Percentiles rank a stretch among this genome's conserved stretches.
phyloP scores from a whole-genome alignment of 2,888 invertebrate species.

The Pseudoips prasinana region DNA sequence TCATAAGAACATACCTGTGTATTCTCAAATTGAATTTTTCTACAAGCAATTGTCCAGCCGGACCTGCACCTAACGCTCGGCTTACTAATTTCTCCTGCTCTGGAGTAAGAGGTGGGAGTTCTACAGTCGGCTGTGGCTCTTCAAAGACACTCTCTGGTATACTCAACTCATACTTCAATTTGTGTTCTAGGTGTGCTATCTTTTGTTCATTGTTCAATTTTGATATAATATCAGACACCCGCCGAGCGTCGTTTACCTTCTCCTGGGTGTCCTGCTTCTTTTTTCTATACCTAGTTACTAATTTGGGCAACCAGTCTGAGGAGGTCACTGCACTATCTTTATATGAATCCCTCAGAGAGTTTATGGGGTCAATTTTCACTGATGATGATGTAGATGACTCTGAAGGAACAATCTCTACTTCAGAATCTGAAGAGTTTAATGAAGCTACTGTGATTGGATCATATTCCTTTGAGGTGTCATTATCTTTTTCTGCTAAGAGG shows the following conservation, averaged over 20 bases:
- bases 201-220: constrained; percentile 73
- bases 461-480: constrained; percentile 55
- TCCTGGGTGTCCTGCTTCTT: constrained; percentile 63
- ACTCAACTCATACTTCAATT: constrained; percentile 66
- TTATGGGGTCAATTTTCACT: constrained; percentile 65
- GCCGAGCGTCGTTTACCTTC: constrained; percentile 67
- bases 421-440: constrained; percentile 72
- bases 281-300: constrained; percentile 72
- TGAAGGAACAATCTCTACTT: constrained; percentile 65
- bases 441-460: constrained; percentile 71
- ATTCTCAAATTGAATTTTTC: constrained; percentile 77
- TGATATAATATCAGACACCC: constrained; percentile 71
- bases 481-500: constrained; percentile 48
- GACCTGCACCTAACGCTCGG: constrained; percentile 80
- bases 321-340: constrained; percentile 74
- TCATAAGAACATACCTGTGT: constrained; percentile 51
- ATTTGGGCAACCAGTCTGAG: constrained; percentile 76
- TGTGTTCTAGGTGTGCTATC: constrained; percentile 65
- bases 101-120: constrained; percentile 84
- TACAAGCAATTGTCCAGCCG: constrained; percentile 85
- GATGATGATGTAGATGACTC: constrained; percentile 69
- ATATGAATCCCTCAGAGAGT: constrained; percentile 81
- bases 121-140: constrained; percentile 65
- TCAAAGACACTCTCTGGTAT: constrained; percentile 76
- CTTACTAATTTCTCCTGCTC: constrained; percentile 84